These are phyloP conservation scores for Huso huso DNA, from an alignment of 2,797 vertebrate species.

Conservation along the genomic window DNA sequence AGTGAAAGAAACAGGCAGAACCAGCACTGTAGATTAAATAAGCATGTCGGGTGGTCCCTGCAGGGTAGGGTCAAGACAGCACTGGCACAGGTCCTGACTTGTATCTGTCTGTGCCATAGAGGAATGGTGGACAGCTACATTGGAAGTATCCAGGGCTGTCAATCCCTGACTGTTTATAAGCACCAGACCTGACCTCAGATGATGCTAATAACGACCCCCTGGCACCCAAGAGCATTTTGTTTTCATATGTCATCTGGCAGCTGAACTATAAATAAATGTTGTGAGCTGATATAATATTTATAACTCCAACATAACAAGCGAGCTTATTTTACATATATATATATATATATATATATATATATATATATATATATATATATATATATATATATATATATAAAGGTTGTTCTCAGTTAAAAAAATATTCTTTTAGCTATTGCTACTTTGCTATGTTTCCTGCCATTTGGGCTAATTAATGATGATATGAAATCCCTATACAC, in stretches of 20 bases:
- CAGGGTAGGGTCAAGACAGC: not conserved
- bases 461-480: too few relatives aligned
- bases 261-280: slow-evolving; percentile 10
- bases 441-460: not conserved
- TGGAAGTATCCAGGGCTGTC: not conserved
- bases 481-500: too few relatives aligned
- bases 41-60: not conserved
- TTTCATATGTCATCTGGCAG: slow-evolving; percentile 12
- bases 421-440: not conserved
- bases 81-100: not conserved
- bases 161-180: not conserved
- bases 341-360: slow-evolving; percentile 4
- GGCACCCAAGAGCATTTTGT: not conserved
- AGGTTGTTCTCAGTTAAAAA: too few relatives aligned
- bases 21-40: not conserved
- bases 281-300: slow-evolving; percentile 15
- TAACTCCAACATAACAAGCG: not conserved
- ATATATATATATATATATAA: too few relatives aligned
- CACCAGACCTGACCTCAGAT: not conserved
- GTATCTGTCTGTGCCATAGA: slow-evolving; percentile 2
- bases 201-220: not conserved
- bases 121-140: not conserved
- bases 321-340: not conserved
- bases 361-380: not conserved
- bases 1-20: not conserved